phyloP scores from a whole-genome alignment of 2,113 vertebrate genomes.

The Atrichornis clamosus region DNA sequence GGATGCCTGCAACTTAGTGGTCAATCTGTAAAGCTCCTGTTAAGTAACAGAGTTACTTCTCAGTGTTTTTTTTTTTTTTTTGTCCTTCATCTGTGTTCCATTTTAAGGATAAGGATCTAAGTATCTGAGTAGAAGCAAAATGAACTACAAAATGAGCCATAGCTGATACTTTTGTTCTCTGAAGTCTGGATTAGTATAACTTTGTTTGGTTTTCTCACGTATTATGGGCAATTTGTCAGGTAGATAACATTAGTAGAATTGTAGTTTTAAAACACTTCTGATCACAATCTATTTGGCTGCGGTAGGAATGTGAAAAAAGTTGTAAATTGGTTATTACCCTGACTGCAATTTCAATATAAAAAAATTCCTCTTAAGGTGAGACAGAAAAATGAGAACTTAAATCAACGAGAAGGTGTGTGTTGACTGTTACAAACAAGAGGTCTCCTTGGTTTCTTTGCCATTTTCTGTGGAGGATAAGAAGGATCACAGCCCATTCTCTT shows the following conservation, averaged over 20 bases:
- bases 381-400: constrained; percentile 33
- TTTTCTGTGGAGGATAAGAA: neutral
- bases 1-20: constrained; percentile 48
- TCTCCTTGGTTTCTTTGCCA: neutral
- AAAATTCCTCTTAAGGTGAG: constrained; percentile 1
- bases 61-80: constrained; percentile 51
- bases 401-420: constrained; percentile 14
- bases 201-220: constrained; percentile 65
- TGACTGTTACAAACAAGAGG: neutral
- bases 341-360: constrained; percentile 45
- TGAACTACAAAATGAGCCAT: constrained; percentile 48
- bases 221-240: constrained; percentile 71
- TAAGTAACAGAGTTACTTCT: constrained; percentile 41
- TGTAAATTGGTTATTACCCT: constrained; percentile 54
- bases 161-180: constrained; percentile 59
- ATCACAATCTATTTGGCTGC: constrained; percentile 53
- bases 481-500: neutral
- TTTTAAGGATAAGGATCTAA: constrained; percentile 58
- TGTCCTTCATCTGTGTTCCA: constrained; percentile 59
- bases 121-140: constrained; percentile 47
- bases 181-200: constrained; percentile 63
- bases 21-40: constrained; percentile 38
- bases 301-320: constrained; percentile 14
- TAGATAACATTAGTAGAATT: constrained; percentile 63
- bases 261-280: constrained; percentile 32